These are phyloP conservation scores for Prinia subflava DNA, from an alignment of 2,113 vertebrate genomes.

Conservation along the genomic window DNA sequence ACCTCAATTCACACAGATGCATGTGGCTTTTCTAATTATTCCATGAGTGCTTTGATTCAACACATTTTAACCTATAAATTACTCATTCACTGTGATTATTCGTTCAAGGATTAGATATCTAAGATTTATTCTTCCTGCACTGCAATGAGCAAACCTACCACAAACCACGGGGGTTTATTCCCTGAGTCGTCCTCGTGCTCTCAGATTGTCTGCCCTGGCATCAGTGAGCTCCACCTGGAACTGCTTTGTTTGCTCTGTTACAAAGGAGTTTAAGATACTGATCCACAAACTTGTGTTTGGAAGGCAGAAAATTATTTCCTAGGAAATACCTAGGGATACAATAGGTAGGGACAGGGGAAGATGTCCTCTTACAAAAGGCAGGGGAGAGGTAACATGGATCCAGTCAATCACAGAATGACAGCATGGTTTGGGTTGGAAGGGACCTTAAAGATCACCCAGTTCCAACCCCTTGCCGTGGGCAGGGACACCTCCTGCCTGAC, in stretches of 20 bases:
- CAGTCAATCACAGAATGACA: not conserved
- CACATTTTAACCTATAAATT: conserved; percentile 20
- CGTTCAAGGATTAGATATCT: not conserved
- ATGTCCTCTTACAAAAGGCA: not conserved
- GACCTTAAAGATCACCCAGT: not conserved
- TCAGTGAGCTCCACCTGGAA: not conserved
- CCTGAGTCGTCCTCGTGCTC: not conserved
- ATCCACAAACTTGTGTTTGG: not conserved
- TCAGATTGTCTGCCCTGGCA: not conserved
- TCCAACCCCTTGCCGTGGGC: not conserved
- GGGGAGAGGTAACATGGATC: not conserved
- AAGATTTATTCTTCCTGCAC: not conserved
- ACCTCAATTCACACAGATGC: not conserved
- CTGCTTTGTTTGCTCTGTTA: not conserved
- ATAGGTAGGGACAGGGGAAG: accelerated
- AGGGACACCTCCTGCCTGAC: not conserved
- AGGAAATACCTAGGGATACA: not conserved
- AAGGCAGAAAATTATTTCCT: not conserved
- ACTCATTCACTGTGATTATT: not conserved
- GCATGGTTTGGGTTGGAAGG: not conserved
- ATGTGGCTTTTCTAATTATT: not conserved
- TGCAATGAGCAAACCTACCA: not conserved
- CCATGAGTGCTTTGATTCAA: not conserved
- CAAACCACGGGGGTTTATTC: not conserved
- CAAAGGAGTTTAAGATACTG: not conserved